Percentiles rank a stretch among this genome's conserved stretches.
Evolutionary conservation across 2,797 vertebrate species (phyloP).

Genomic region (Petrocephalus sullivani): DNA sequence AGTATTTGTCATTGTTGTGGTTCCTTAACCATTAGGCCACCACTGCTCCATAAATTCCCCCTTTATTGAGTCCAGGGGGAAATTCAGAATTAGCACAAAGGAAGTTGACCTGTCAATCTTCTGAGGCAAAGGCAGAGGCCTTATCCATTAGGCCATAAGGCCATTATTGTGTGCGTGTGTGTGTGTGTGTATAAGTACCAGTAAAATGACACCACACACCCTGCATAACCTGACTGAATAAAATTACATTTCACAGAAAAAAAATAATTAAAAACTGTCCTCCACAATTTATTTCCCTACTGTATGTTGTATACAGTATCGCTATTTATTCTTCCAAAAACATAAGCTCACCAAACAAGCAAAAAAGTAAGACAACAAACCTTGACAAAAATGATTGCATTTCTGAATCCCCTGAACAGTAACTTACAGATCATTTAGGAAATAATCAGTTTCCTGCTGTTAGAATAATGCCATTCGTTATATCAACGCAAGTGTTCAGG

Average conservation of each 20-base stretch:
- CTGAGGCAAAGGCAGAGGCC: no score
- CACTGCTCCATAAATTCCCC: no score
- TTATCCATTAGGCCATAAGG: no score
- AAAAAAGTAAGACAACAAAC: not conserved
- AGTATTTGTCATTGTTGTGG: no score
- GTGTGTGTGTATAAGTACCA: not conserved
- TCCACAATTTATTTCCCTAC: not conserved
- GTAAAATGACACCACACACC: not conserved
- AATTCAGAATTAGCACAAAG: no score
- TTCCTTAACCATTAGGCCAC: no score
- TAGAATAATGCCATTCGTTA: not conserved
- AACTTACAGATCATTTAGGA: not conserved
- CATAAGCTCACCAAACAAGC: not conserved
- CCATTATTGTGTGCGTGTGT: not conserved
- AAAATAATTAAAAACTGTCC: not conserved
- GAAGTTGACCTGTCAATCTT: no score
- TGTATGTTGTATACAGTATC: not conserved
- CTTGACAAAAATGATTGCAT: not conserved
- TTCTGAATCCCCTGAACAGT: not conserved
- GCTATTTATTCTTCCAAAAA: not conserved
- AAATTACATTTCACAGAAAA: not conserved
- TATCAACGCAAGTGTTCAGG: not conserved
- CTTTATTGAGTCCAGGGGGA: no score
- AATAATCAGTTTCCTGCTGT: not conserved
- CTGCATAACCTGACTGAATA: not conserved